Base-by-base conservation (phyloP, 2,113 vertebrate species). In the Nothoprocta perdicaria region DNA sequence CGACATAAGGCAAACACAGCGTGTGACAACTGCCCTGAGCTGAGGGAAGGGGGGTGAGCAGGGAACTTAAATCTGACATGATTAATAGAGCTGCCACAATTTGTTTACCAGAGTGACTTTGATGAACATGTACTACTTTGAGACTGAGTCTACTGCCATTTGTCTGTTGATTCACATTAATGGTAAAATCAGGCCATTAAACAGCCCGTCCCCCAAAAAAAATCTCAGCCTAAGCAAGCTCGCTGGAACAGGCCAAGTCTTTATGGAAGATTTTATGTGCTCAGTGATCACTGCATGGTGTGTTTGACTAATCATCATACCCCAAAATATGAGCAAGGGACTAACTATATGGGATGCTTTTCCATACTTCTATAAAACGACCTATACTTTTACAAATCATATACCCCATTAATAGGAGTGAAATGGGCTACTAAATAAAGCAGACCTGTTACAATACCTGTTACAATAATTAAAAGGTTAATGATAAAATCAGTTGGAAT, bases 51-150 rank as follows among this genome's bases (percentile, higher is more conserved):
- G 78, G 48, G 84, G 26, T 14, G 68, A 88, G 33, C 86, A 88
- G 29, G 16, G n/a, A 85, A 27, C 15, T 72, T 68, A 94, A 92
- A 95, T 63, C 38, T 52, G 63, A 62, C 68, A 68, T 80, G 78
- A 92, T 77, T 88, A 73, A 94, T 68, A 92, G 50, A 96, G 31
- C 57, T 92, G 38, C 72, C 80, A 94, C n/a, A 68, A 40, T 68
- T 82, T 94, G 73, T 93, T 90, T 92, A 94, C 86, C 43, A 65
- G n/a, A 74, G 71, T 53, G 77, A 80, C 94, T 94, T 95, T 96
- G 92, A 95, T 94, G 91, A 95, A 91, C 74, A 88, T 67, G 27
- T 69, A 67, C 71, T 87, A 67, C 40, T 71, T 38, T 63, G 68
- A 80, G 57, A 76, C 45, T 61, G 89, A 67, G 76, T 73, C 85